Conservation (phyloP, 2,797 vertebrate genomes). For the Lemur catta region DNA sequence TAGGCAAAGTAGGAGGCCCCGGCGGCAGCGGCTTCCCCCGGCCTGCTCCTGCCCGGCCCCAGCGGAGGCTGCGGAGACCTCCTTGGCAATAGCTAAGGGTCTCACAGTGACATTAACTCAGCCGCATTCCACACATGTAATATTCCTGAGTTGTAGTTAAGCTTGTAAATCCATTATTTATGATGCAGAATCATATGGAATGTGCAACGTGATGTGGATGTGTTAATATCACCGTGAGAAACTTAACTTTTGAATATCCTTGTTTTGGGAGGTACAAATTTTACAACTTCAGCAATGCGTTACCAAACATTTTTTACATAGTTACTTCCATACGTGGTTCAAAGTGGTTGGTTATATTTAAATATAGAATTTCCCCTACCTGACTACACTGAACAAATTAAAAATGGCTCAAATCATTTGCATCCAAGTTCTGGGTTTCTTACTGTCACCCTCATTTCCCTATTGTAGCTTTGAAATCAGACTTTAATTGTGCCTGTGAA, state of each 20-base stretch:
- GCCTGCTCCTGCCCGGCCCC: neutral
- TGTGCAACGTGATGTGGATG: neutral
- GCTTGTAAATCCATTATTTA: conserved; percentile 73
- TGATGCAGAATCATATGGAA: conserved; percentile 47
- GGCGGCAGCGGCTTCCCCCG: neutral
- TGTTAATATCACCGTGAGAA: conserved; percentile 58
- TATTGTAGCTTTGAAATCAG: conserved; percentile 36
- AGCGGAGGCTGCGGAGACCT: conserved; percentile 30
- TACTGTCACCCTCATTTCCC: conserved; percentile 36
- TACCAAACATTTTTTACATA: conserved; percentile 28
- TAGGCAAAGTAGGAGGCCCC: conserved; percentile 32
- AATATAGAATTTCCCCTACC: conserved; percentile 54
- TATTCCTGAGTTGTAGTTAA: conserved; percentile 60
- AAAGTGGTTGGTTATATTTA: conserved; percentile 64
- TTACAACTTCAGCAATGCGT: neutral
- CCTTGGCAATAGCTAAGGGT: conserved; percentile 30
- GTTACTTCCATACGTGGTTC: conserved; percentile 29
- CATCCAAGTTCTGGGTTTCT: conserved; percentile 63
- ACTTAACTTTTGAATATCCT: conserved; percentile 50
- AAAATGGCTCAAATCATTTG: conserved; percentile 73
- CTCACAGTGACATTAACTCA: conserved; percentile 63
- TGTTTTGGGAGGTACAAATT: conserved; percentile 54
- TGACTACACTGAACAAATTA: conserved; percentile 50
- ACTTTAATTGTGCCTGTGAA: conserved; percentile 55
- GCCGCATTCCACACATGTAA: conserved; percentile 57